A percentile compares a stretch with the other conserved stretches of the same genome.
Conservation (phyloP, 2,797 vertebrate genomes). For the Hylomyscus alleni region DNA sequence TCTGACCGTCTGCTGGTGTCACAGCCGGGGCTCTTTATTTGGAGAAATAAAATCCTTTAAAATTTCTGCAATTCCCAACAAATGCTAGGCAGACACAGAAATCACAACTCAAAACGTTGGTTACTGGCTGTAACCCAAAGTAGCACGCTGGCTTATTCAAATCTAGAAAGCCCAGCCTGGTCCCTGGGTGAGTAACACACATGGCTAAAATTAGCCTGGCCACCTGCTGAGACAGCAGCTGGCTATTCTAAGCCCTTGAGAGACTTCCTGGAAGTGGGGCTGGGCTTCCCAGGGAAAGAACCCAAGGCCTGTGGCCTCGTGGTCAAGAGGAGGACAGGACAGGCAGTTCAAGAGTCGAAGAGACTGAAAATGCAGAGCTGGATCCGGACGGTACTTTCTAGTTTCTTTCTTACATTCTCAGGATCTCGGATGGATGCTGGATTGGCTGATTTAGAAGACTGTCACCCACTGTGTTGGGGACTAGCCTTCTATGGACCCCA, state of each 20-base stretch:
- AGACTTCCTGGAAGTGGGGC: conserved; percentile 18
- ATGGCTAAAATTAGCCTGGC: conserved; percentile 79
- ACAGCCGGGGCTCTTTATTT: not conserved
- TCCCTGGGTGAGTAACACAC: conserved; percentile 46
- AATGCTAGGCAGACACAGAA: not conserved
- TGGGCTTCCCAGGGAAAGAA: not conserved
- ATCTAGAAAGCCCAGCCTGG: conserved; percentile 32
- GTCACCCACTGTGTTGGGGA: not conserved
- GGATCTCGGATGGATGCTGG: not conserved
- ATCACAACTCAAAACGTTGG: conserved; percentile 27
- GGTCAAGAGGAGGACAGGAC: not conserved
- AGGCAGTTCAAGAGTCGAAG: not conserved
- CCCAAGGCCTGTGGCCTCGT: not conserved
- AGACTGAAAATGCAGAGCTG: not conserved
- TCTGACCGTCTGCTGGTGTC: not conserved
- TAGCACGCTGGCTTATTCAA: conserved; percentile 42
- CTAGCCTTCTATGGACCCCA: not conserved
- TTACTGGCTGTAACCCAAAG: conserved; percentile 13
- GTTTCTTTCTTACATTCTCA: not conserved
- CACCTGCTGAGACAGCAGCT: conserved; percentile 81
- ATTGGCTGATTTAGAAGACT: not conserved
- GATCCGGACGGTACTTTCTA: not conserved
- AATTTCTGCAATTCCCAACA: conserved; percentile 51
- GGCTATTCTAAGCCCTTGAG: conserved; percentile 74
- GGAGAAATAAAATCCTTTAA: conserved; percentile 19